Conservation (phyloP, 2,888 invertebrate genomes). For the Sclerodermus sp. region DNA sequence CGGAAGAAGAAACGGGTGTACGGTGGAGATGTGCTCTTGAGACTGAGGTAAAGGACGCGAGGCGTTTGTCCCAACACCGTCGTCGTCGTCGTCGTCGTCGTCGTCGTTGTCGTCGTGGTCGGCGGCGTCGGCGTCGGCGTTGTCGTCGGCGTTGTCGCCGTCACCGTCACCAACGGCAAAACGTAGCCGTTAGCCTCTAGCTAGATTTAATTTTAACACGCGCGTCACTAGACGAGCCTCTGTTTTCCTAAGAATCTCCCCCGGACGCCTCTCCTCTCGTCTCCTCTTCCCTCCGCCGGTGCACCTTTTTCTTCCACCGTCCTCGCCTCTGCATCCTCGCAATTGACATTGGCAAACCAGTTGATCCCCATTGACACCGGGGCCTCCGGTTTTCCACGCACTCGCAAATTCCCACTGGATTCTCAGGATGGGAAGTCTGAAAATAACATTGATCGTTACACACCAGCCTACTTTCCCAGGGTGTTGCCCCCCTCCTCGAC, state of each 20-base stretch:
- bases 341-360: too few relatives aligned
- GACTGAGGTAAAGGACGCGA: slow-evolving; percentile 58
- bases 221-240: slow-evolving; percentile 45
- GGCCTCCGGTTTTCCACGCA: too few relatives aligned
- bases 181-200: slow-evolving; percentile 37
- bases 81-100: slow-evolving; percentile 35
- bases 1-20: slow-evolving; percentile 17
- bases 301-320: too few relatives aligned
- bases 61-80: slow-evolving; percentile 33
- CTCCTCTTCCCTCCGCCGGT: too few relatives aligned
- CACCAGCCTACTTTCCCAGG: too few relatives aligned
- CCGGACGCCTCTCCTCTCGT: too few relatives aligned
- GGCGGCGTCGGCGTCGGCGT: slow-evolving; percentile 34
- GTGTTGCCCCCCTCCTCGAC: too few relatives aligned
- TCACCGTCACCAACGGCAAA: slow-evolving; percentile 39
- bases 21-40: slow-evolving; percentile 53
- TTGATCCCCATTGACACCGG: too few relatives aligned
- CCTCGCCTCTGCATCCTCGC: too few relatives aligned
- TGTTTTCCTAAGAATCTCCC: slow-evolving; percentile 14
- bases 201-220: slow-evolving; percentile 57
- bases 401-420: too few relatives aligned
- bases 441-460: too few relatives aligned
- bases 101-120: slow-evolving; percentile 41
- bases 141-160: slow-evolving; percentile 32
- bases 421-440: too few relatives aligned